Conservation (phyloP, 2,113 vertebrate genomes). For the Rhinoderma darwinii region DNA sequence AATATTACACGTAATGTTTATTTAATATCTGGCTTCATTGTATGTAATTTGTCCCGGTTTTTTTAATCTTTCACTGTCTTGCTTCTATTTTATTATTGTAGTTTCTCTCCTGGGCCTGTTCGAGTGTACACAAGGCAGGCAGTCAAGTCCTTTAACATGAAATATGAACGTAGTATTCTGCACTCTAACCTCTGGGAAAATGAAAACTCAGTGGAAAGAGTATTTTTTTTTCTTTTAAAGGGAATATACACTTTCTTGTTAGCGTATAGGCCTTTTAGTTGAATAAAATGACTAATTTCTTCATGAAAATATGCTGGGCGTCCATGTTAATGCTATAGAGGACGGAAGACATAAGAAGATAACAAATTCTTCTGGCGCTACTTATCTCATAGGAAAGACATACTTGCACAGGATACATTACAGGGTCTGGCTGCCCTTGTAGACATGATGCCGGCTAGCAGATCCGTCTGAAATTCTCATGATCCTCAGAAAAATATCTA, state of each 20-base stretch:
- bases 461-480: no score
- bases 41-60: not conserved
- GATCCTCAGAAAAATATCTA: no score
- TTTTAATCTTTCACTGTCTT: not conserved
- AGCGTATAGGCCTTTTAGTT: not conserved
- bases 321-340: not conserved
- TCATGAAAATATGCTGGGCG: no score
- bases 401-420: no score
- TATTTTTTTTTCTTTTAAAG: not conserved
- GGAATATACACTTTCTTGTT: not conserved
- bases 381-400: no score
- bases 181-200: conserved; percentile 13
- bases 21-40: not conserved
- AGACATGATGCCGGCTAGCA: no score
- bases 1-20: not conserved
- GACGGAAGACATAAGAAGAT: no score
- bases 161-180: not conserved
- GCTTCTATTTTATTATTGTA: not conserved
- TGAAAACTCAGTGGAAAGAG: not conserved
- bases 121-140: not conserved
- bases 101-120: not conserved
- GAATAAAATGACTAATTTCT: not conserved
- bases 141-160: conserved; percentile 10
- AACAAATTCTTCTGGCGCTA: no score
- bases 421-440: no score